These are phyloP conservation scores for Bacillus rossius DNA, from an alignment of 1,140 invertebrate genomes.

Conservation along the genomic window DNA sequence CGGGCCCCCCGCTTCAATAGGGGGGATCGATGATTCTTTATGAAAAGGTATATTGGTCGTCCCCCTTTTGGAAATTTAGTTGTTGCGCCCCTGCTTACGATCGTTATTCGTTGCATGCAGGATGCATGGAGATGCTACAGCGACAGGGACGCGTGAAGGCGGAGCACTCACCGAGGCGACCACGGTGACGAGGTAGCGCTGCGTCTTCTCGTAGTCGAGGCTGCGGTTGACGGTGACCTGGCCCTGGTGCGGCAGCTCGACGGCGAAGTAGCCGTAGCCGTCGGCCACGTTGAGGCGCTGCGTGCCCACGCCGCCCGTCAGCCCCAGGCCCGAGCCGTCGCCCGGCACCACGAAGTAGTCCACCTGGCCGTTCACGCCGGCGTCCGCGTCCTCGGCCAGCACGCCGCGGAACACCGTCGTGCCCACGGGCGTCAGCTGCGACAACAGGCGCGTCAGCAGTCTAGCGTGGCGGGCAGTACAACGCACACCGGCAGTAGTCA, in stretches of 20 bases:
- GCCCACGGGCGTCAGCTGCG: constrained; percentile 79
- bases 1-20: too few relatives aligned
- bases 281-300: constrained; percentile 60
- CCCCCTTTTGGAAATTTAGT: too few relatives aligned
- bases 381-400: constrained; percentile 76
- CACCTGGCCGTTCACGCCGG: constrained; percentile 78
- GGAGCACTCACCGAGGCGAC: constrained; percentile 80
- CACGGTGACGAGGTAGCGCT: constrained; percentile 83
- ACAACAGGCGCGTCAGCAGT: too few relatives aligned
- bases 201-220: constrained; percentile 84
- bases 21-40: too few relatives aligned
- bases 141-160: too few relatives aligned
- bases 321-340: constrained; percentile 48
- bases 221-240: constrained; percentile 84
- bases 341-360: constrained; percentile 68
- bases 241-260: constrained; percentile 84
- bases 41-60: too few relatives aligned
- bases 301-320: constrained; percentile 49
- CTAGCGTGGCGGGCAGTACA: too few relatives aligned
- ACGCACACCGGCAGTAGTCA: too few relatives aligned
- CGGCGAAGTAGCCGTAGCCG: constrained; percentile 75
- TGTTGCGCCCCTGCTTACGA: too few relatives aligned
- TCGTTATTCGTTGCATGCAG: too few relatives aligned
- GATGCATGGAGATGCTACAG: too few relatives aligned
- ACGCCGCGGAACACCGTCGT: constrained; percentile 81